Evolutionary conservation across 2,797 vertebrate genomes (phyloP).

Genomic region (Sciurus vulgaris): DNA sequence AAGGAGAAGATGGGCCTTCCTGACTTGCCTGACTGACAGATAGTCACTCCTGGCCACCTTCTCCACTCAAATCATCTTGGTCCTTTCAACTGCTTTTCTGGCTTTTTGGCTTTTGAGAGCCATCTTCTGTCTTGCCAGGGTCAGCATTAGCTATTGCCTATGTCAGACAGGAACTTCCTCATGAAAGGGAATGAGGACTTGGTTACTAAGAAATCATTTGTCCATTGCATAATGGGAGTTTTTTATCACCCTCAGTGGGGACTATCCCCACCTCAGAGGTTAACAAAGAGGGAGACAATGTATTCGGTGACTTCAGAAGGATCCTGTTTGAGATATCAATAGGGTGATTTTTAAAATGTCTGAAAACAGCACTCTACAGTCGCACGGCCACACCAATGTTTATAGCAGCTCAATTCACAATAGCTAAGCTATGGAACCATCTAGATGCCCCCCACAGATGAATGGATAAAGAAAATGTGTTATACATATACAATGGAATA

Average conservation of each 20-base stretch:
- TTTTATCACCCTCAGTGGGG: background rate
- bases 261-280: background rate
- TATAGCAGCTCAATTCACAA: too few species aligned
- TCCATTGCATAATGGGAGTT: background rate
- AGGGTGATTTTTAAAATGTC: background rate
- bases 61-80: background rate
- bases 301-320: background rate
- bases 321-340: background rate
- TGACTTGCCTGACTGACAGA: background rate
- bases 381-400: too few species aligned
- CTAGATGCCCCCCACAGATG: too few species aligned
- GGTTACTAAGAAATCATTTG: background rate
- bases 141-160: background rate
- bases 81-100: conserved; percentile 17
- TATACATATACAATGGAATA: too few species aligned
- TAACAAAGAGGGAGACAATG: background rate
- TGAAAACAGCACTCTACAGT: background rate
- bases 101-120: background rate
- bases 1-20: background rate
- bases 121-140: background rate
- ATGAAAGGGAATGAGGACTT: background rate
- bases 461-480: too few species aligned
- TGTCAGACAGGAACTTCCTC: background rate
- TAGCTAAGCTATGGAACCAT: too few species aligned
- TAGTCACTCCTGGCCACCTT: background rate